Base-by-base conservation (phyloP, 92 coral and sea anemone genomes). In the Zoanthus sociatus region DNA sequence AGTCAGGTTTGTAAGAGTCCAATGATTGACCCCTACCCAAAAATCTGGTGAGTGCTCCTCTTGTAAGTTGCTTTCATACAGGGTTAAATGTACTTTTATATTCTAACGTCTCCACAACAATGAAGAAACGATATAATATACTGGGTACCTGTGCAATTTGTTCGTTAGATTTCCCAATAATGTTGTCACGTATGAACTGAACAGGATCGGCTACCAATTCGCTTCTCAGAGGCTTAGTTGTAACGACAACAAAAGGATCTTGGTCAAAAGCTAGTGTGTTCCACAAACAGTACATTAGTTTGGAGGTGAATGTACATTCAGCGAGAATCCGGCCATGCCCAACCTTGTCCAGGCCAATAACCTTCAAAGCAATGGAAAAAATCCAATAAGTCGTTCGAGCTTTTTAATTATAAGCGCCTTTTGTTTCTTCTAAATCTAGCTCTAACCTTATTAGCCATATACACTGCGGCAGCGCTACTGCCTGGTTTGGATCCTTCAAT, bases 401-500 rank as follows among this genome's bases (percentile, higher is more conserved):
- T 47, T 4, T 4, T 47, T 47, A 47, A 47, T 47, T 47, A 47
- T 47, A 4, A 50, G 8, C 54, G 54, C 54, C 69, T 3, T 9
- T 63, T 63, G 20, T 20, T 16, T 42, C 16, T 83, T 37, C 32
- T n/a, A n/a, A n/a, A n/a, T 17, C 13, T 13, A 13, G 15, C 7
- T 61, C 88, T 47, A 71, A 91, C 93, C 89, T 78, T 74, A 77
- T 77, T 86, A n/a, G 93, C 87, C 61, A 91, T n/a, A 55, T 87
- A 89, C 11, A 91, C 93, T 10, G 91, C 93, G 13, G 93, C 91
- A 9, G 91, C 93, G 12, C 88, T 82, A 17, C 72, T 89, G 32
- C 93, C 93, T 10, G 93, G 84, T 73, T 91, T 91, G n/a, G 93
- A 91, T 0, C 93, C 93, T 77, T 91, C 93, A 75, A 91, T 74